Percentiles rank a stretch among this genome's conserved stretches.
phyloP scores from a whole-genome alignment of 2,888 invertebrate genomes.

The Thymelicus acteon region DNA sequence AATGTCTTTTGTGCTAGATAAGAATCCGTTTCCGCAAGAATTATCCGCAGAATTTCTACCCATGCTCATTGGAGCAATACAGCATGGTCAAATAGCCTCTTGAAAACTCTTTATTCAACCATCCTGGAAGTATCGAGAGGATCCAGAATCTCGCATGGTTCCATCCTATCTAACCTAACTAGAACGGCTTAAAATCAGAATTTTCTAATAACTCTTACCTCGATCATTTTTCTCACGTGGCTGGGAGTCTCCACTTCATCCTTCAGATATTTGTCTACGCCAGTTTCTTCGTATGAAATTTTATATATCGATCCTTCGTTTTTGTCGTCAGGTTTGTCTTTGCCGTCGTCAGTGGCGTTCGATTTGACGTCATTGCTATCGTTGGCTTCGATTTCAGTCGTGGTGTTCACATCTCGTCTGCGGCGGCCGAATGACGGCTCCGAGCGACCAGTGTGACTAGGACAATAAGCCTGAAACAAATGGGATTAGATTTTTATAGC shows the following conservation, averaged over 20 bases:
- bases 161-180: too few species aligned
- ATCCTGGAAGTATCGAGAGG: too few species aligned
- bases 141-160: too few species aligned
- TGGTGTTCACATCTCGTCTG: constrained; percentile 82
- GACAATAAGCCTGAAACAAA: constrained; percentile 89
- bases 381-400: constrained; percentile 58
- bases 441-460: constrained; percentile 91
- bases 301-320: constrained; percentile 66
- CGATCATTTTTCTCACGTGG: constrained; percentile 95
- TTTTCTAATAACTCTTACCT: constrained; percentile 78
- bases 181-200: neutral
- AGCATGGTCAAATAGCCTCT: too few species aligned
- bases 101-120: too few species aligned
- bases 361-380: constrained; percentile 60
- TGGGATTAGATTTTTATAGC: neutral
- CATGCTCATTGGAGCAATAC: too few species aligned
- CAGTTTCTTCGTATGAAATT: constrained; percentile 71
- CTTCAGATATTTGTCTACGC: constrained; percentile 76
- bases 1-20: too few species aligned
- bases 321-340: constrained; percentile 15
- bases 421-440: constrained; percentile 93
- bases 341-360: constrained; percentile 53
- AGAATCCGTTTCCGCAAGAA: too few species aligned
- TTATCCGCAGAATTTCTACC: too few species aligned
- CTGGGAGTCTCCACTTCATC: constrained; percentile 87